phyloP scores from a whole-genome alignment of 2,888 invertebrate species.

The Cryptocephalus moraei region DNA sequence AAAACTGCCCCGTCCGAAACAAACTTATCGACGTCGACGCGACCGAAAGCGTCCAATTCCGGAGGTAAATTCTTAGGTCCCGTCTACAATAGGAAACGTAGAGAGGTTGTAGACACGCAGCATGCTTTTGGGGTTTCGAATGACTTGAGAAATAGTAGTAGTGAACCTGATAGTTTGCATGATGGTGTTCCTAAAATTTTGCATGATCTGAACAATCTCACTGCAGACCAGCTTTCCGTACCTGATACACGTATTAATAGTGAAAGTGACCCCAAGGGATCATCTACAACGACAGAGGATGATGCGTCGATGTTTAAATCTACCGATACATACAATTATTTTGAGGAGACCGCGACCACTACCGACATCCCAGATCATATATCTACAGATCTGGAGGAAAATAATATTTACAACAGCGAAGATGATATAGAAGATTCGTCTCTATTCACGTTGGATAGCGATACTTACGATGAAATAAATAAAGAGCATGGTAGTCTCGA shows the following conservation, averaged over 20 bases:
- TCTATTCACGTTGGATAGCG: slow-evolving; percentile 13
- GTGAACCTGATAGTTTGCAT: slow-evolving; percentile 25
- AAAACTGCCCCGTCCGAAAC: slow-evolving; percentile 57
- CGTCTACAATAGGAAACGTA: slow-evolving; percentile 57
- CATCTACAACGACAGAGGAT: neutral
- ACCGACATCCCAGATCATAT: no score
- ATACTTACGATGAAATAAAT: slow-evolving; percentile 11
- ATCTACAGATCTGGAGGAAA: neutral
- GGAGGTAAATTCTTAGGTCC: slow-evolving; percentile 43
- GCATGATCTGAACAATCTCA: slow-evolving; percentile 29
- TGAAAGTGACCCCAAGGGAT: neutral
- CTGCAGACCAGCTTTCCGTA: slow-evolving; percentile 5
- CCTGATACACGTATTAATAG: neutral
- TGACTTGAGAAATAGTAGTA: slow-evolving; percentile 18
- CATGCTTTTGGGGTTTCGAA: slow-evolving; percentile 33
- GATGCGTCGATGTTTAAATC: neutral
- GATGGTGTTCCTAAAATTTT: slow-evolving; percentile 27
- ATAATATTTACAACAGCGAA: slow-evolving; percentile 3
- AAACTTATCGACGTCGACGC: slow-evolving; percentile 59
- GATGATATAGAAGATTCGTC: slow-evolving; percentile 13
- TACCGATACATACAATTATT: no score
- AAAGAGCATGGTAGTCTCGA: slow-evolving; percentile 2
- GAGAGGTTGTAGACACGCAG: slow-evolving; percentile 41
- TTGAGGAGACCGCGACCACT: no score
- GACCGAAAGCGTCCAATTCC: slow-evolving; percentile 48